A percentile compares a stretch with the other conserved stretches of the same genome.
Conservation (phyloP, 2,888 invertebrate species). For the Dicyrtomina minuta region DNA sequence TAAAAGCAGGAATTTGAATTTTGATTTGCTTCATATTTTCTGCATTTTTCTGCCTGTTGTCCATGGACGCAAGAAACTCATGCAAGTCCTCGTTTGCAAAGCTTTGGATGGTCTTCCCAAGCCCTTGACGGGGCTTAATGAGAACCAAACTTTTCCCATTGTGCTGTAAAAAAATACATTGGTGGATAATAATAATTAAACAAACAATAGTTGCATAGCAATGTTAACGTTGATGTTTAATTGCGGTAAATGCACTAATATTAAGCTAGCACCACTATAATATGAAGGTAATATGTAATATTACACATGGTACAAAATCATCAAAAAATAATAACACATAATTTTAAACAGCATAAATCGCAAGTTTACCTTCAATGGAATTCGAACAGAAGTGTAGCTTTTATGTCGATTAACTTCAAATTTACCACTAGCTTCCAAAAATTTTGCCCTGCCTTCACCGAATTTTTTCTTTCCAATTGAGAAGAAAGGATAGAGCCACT, state of each 20-base stretch:
- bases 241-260: not conserved
- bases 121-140: not conserved
- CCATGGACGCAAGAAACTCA: no score
- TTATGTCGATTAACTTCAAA: not conserved
- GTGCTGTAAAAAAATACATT: not conserved
- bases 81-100: not conserved
- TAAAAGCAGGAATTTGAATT: no score
- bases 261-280: no score
- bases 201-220: not conserved
- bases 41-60: no score
- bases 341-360: no score
- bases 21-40: no score
- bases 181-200: not conserved
- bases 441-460: not conserved
- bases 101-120: not conserved
- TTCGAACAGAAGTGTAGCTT: not conserved
- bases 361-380: not conserved
- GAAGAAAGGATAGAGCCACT: not conserved
- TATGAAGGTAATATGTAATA: no score
- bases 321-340: no score
- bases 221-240: not conserved
- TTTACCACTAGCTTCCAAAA: not conserved
- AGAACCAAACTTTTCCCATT: not conserved
- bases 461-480: not conserved
- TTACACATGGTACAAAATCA: no score